Percentiles rank a stretch among this genome's conserved stretches.
Evolutionary conservation across 2,797 vertebrate species (phyloP).

Genomic region (Hypotaenidia philippensis): DNA sequence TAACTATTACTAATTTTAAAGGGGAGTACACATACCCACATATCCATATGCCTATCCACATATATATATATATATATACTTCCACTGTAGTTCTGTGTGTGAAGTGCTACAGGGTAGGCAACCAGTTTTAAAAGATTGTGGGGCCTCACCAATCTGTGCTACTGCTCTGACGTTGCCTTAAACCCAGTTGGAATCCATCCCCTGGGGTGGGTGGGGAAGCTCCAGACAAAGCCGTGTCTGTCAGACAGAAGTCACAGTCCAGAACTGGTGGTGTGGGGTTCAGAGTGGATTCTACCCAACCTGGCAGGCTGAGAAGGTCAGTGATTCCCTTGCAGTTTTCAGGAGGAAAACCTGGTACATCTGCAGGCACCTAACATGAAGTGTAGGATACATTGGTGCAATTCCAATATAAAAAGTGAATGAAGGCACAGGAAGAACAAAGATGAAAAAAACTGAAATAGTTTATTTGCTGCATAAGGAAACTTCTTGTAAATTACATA

Average conservation of each 20-base stretch:
- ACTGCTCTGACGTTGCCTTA: background rate
- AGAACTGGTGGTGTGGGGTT: rapidly evolving
- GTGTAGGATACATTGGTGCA: background rate
- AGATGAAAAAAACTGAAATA: conserved; percentile 56
- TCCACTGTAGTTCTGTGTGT: background rate
- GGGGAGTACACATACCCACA: background rate
- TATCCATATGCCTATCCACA: background rate
- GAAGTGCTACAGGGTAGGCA: background rate
- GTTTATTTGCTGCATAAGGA: conserved; percentile 82
- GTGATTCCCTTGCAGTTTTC: background rate
- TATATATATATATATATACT: rapidly evolving
- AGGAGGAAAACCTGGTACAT: background rate
- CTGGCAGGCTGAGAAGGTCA: background rate
- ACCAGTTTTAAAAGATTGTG: background rate
- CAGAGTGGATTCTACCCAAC: background rate
- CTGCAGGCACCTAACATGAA: background rate
- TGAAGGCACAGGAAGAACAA: background rate
- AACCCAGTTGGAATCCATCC: background rate
- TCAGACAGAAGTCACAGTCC: too few relatives aligned
- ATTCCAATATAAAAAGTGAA: background rate
- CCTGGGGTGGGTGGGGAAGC: background rate
- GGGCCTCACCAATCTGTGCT: background rate
- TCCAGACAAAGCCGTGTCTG: background rate
- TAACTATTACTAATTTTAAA: background rate
- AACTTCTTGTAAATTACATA: conserved; percentile 79